Base-by-base conservation (phyloP, 2,888 invertebrate species). In the Diarsia brunnea region DNA sequence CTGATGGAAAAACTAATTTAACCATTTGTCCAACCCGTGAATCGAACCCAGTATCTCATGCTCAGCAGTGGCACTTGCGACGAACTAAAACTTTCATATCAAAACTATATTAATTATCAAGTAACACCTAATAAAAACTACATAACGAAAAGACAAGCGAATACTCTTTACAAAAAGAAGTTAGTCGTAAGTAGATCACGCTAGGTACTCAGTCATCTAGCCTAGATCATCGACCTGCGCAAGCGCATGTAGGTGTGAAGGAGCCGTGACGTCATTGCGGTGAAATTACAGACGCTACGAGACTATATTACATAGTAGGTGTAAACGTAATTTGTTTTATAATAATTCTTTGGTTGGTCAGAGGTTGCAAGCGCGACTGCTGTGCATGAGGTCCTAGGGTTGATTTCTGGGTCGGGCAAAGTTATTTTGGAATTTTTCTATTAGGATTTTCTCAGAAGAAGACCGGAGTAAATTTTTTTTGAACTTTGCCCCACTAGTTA, bases 141-240 rank as follows among this genome's bases (percentile, higher is more conserved):
- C 27, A 14, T 4, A 38, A 45, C 10, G 43, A 45, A 8, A n/a
- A 24, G 55, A n/a, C 43, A 7, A 21, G 0, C 66, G 63, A 63
- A 58, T 4, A 45, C 19, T 10, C n/a, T 21, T 47, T 16, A 19
- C 11, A 43, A 24, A 60, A 76, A 64, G 5, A 60, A 27, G 21
- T 55, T 19, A 45, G 47, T 60, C 27, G 14, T 73, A 64, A 76
- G 24, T 82, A 69, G 78, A 69, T 70, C 79, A 81, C 81, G 58
- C 81, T 67, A 60, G 47, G 61, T 64, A 66, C 66, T 70, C 45
- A 49, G 63, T 72, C 72, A 69, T 49, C 67, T 65, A 38, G 58
- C 58, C 74, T 79, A 86, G 86, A 86, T 86, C 82, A 64, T 76
- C 77, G 69, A 82, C 81, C 84, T 75, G 77, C 77, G 78, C 81